Conservation (phyloP, 2,888 invertebrate species). For the Entomobrya multifasciata region DNA sequence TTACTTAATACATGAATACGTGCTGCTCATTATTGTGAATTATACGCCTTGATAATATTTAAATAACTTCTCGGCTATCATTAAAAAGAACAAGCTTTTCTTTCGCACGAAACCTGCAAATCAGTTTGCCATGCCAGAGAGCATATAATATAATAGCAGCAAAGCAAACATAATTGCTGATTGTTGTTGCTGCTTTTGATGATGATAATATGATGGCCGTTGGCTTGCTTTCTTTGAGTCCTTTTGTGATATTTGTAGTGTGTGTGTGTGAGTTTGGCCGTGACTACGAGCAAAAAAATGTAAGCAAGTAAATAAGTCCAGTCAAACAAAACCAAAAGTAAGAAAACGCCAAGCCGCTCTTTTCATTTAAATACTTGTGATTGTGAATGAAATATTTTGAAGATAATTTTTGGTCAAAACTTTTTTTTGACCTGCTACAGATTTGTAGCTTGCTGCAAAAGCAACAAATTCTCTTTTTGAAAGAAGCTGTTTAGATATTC, state of each 20-base stretch:
- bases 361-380: no score
- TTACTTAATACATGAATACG: no score
- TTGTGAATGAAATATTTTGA: neutral
- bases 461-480: neutral
- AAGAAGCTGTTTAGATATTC: no score
- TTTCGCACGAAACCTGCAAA: slow-evolving; percentile 12
- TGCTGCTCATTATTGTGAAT: slow-evolving; percentile 1
- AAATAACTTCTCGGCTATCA: slow-evolving; percentile 8
- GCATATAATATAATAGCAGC: neutral
- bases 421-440: no score
- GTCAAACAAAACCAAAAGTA: neutral
- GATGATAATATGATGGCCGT: neutral
- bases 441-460: no score
- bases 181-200: no score
- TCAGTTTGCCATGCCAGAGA: neutral
- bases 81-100: neutral
- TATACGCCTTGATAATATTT: slow-evolving; percentile 19
- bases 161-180: neutral
- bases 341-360: neutral
- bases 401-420: no score
- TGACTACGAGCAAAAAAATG: neutral
- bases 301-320: slow-evolving; percentile 9
- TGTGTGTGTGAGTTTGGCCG: neutral
- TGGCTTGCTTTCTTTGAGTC: neutral
- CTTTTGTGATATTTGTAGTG: neutral